Conservation (phyloP, 2,888 invertebrate species). For the Polietes domitor region DNA sequence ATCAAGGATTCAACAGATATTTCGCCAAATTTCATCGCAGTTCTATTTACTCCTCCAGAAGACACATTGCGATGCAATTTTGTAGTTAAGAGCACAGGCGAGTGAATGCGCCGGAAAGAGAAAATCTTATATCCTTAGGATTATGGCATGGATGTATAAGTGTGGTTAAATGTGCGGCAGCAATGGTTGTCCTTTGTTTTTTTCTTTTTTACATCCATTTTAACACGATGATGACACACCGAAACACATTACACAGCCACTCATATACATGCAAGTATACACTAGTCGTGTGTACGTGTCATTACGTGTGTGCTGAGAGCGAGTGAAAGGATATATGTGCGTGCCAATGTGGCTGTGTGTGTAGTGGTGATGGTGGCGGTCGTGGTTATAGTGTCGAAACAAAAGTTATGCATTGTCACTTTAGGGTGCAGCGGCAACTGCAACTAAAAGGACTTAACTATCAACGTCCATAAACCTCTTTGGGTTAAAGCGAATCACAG, state of each 20-base stretch:
- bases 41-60: neutral
- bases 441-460: conserved; percentile 52
- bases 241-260: conserved; percentile 40
- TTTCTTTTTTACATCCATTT: conserved; percentile 38
- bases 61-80: neutral
- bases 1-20: too few species aligned
- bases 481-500: conserved; percentile 46
- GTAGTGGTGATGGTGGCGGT: conserved; percentile 31
- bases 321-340: neutral
- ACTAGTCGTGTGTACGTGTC: neutral
- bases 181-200: conserved; percentile 30
- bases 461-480: conserved; percentile 60
- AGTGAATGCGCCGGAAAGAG: conserved; percentile 50
- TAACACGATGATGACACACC: conserved; percentile 53
- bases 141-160: conserved; percentile 31
- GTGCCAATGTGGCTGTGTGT: neutral
- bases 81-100: conserved; percentile 20
- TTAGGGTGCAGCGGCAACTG: conserved; percentile 45
- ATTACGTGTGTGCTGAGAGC: neutral
- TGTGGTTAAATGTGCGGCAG: neutral
- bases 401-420: conserved; percentile 64
- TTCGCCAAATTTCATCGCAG: too few species aligned
- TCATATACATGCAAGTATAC: conserved; percentile 35
- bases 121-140: conserved; percentile 55
- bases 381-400: conserved; percentile 59